Percentiles rank a stretch among this genome's conserved stretches.
phyloP scores from a whole-genome alignment of 2,113 vertebrate species.

The Sterrhoptilus dennistouni region DNA sequence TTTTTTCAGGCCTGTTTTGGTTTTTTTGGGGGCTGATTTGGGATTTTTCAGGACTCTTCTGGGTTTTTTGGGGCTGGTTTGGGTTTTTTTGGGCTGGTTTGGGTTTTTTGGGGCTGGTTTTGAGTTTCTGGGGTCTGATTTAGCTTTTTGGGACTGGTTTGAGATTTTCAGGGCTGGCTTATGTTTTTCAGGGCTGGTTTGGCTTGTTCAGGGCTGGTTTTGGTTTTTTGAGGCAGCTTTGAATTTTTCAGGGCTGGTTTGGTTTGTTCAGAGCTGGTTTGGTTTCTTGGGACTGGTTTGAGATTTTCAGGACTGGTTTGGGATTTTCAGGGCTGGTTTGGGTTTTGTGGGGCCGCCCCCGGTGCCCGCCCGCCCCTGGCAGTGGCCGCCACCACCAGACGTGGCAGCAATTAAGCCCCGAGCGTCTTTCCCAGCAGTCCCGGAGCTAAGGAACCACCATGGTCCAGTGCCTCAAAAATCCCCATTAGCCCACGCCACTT shows the following conservation, averaged over 20 bases:
- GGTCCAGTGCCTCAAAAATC: neutral
- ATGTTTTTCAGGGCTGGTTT: too few species aligned
- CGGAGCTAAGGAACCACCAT: neutral
- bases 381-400: rapidly evolving
- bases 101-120: neutral
- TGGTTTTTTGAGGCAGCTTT: too few species aligned
- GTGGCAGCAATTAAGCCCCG: neutral
- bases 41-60: neutral
- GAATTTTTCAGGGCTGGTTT: too few species aligned
- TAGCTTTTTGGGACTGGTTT: too few species aligned
- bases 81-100: too few species aligned
- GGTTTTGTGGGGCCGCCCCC: rapidly evolving
- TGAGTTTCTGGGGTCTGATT: too few species aligned
- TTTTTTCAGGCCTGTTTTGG: rapidly evolving
- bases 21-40: rapidly evolving
- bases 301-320: neutral
- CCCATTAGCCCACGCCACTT: neutral
- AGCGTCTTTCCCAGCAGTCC: neutral
- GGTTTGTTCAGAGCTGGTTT: neutral
- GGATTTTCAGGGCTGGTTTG: too few species aligned
- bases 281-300: too few species aligned
- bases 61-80: neutral
- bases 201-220: too few species aligned
- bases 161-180: too few species aligned
- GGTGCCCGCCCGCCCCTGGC: rapidly evolving